Evolutionary conservation across 2,888 invertebrate species (phyloP).

Genomic region (Petrolisthes cinctipes): DNA sequence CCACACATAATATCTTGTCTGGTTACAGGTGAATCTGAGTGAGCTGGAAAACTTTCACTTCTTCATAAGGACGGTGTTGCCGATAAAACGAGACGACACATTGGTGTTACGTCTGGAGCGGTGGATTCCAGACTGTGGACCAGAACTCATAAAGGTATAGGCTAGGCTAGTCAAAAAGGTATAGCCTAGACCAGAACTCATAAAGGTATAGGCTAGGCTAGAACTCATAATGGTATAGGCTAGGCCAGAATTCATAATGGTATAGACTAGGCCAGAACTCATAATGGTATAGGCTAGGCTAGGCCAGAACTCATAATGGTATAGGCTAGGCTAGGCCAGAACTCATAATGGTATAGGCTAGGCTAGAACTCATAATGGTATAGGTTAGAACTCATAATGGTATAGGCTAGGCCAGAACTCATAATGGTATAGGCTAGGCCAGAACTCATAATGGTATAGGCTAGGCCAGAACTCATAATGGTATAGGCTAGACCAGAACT

Average conservation of each 20-base stretch:
- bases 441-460: background rate
- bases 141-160: conserved; percentile 34
- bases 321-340: background rate
- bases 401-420: background rate
- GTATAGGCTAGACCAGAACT: background rate
- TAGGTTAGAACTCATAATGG: conserved; percentile 19
- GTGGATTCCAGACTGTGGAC: conserved; percentile 46
- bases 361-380: background rate
- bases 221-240: background rate
- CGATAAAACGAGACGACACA: conserved; percentile 20
- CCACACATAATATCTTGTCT: too few species aligned
- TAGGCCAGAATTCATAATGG: too few species aligned
- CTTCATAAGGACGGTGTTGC: conserved; percentile 35
- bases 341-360: background rate
- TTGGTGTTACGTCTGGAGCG: conserved; percentile 36
- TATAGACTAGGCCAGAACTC: too few species aligned
- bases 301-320: background rate
- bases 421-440: background rate
- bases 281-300: too few species aligned
- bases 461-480: background rate
- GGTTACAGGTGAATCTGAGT: conserved; percentile 4
- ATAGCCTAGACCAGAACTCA: background rate
- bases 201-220: background rate
- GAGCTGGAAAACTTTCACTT: conserved; percentile 33
- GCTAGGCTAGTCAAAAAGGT: background rate